A percentile compares a stretch with the other conserved stretches of the same genome.
phyloP scores from a whole-genome alignment of 2,888 invertebrate genomes.

The Agrenia bidenticulata region DNA sequence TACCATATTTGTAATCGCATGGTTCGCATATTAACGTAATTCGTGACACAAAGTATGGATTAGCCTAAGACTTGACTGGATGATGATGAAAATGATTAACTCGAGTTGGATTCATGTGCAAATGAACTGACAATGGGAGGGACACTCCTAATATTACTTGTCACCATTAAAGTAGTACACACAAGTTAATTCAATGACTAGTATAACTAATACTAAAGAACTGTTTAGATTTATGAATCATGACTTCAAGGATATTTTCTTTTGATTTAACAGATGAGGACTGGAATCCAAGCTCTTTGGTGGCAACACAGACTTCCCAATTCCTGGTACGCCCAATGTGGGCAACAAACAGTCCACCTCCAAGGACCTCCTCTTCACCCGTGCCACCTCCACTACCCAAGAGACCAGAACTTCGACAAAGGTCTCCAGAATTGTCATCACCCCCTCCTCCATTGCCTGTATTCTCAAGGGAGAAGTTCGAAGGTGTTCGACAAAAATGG shows the following conservation, averaged over 20 bases:
- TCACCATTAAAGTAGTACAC: no score
- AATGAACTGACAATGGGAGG: no score
- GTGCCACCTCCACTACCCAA: constrained; percentile 55
- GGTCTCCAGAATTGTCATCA: constrained; percentile 53
- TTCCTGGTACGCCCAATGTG: constrained; percentile 61
- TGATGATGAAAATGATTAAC: no score
- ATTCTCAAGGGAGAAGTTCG: constrained; percentile 49
- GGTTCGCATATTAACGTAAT: no score
- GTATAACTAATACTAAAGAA: no score
- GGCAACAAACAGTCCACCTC: constrained; percentile 57
- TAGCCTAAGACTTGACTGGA: no score
- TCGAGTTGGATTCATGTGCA: no score
- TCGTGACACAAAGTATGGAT: no score
- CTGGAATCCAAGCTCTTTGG: constrained; percentile 61
- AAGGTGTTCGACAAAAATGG: constrained; percentile 53
- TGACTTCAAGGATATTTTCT: neutral
- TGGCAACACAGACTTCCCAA: constrained; percentile 58
- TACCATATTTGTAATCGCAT: no score
- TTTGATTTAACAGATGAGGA: constrained; percentile 68
- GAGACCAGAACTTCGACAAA: constrained; percentile 48
- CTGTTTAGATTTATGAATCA: no score
- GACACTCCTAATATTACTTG: no score
- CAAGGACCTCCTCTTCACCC: constrained; percentile 57
- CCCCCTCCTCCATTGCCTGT: constrained; percentile 55
- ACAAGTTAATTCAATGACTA: no score